A percentile compares a stretch with the other conserved stretches of the same genome.
phyloP scores from a whole-genome alignment of 2,888 invertebrate species.

The Carterocephalus palaemon region DNA sequence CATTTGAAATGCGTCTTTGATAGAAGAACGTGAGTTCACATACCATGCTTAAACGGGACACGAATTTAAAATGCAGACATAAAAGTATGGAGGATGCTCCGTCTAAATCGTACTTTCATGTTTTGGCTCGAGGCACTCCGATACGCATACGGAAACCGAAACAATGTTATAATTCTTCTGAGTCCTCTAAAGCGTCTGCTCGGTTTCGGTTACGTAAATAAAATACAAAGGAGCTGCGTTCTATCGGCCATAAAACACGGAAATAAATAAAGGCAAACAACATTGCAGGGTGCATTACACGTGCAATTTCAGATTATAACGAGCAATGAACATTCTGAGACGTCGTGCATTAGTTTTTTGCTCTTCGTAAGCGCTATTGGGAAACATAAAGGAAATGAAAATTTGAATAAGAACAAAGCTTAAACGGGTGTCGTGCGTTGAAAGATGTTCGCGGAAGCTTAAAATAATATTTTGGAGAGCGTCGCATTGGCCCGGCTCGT shows the following conservation, averaged over 20 bases:
- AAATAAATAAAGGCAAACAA: constrained; percentile 19
- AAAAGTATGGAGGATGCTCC: constrained; percentile 39
- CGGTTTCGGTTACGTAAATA: constrained; percentile 28
- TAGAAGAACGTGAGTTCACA: constrained; percentile 21
- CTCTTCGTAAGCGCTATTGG: constrained; percentile 19
- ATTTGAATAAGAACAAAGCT: constrained; percentile 52
- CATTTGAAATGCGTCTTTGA: constrained; percentile 19
- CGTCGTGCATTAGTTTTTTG: constrained; percentile 10
- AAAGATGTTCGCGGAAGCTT: constrained; percentile 68
- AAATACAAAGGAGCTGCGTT: constrained; percentile 28
- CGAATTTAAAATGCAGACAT: constrained; percentile 44
- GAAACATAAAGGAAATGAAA: constrained; percentile 40
- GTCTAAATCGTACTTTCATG: constrained; percentile 52
- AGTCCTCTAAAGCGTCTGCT: constrained; percentile 38
- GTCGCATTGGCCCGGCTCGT: constrained; percentile 52
- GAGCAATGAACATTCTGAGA: constrained; percentile 14
- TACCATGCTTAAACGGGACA: constrained; percentile 32
- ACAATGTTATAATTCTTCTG: constrained; percentile 51
- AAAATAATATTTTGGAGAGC: constrained; percentile 71
- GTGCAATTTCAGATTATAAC: constrained; percentile 19
- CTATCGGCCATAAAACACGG: constrained; percentile 23
- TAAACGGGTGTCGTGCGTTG: constrained; percentile 53
- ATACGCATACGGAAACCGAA: constrained; percentile 55
- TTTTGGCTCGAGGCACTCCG: constrained; percentile 48
- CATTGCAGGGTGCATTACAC: constrained; percentile 20